Evolutionary conservation across 1,140 invertebrate genomes (phyloP).

Genomic region (Spodoptera litura): DNA sequence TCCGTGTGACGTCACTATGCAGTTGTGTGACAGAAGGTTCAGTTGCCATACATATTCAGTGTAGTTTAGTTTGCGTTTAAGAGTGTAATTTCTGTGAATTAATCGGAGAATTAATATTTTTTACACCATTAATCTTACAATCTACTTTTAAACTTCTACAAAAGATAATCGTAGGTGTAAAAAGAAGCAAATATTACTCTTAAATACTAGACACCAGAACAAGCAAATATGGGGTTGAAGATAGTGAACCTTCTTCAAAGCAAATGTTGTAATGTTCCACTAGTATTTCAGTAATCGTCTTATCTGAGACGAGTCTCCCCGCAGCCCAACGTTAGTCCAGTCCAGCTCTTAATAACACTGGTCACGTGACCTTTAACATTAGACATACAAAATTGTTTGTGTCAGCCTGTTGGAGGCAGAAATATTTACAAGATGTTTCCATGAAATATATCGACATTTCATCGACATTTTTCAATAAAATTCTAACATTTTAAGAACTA

Average conservation of each 20-base stretch:
- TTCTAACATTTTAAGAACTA: too few relatives aligned
- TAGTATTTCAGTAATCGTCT: constrained; percentile 35
- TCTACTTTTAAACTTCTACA: too few relatives aligned
- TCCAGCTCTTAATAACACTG: constrained; percentile 21
- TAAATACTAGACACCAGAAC: too few relatives aligned
- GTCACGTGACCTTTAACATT: background rate
- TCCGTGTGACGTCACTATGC: background rate
- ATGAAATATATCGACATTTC: too few relatives aligned
- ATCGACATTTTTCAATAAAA: too few relatives aligned
- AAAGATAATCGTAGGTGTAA: too few relatives aligned
- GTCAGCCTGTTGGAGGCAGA: background rate
- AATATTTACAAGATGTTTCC: too few relatives aligned
- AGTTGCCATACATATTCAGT: background rate
- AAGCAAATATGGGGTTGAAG: background rate
- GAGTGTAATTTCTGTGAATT: too few relatives aligned
- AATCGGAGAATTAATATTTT: too few relatives aligned
- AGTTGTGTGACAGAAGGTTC: background rate
- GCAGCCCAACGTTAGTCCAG: constrained; percentile 5
- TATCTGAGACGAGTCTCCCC: constrained; percentile 8
- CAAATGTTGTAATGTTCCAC: background rate
- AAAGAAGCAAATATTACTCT: too few relatives aligned
- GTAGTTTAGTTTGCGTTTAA: background rate
- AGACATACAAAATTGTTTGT: background rate
- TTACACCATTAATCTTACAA: too few relatives aligned
- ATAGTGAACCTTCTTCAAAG: too few relatives aligned